A percentile compares a stretch with the other conserved stretches of the same genome.
phyloP scores from a whole-genome alignment of 1,140 invertebrate species.

The Bactericera cockerelli region DNA sequence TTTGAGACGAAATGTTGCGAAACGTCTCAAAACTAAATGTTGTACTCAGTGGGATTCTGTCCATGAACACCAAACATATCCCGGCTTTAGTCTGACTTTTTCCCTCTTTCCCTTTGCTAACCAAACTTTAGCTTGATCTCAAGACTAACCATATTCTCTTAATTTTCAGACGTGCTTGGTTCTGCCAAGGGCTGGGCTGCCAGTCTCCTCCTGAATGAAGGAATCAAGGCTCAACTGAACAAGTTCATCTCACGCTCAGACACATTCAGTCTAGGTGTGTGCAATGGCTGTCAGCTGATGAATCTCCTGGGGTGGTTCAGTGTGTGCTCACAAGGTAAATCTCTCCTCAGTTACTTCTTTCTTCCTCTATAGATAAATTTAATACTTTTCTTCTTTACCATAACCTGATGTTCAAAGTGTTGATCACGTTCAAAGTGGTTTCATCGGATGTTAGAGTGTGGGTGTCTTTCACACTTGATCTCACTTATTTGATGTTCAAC shows the following conservation, averaged over 20 bases:
- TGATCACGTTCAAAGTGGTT: no score
- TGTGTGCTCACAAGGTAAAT: constrained; percentile 17
- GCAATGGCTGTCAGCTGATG: constrained; percentile 96
- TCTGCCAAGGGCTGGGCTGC: constrained; percentile 97
- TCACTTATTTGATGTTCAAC: no score
- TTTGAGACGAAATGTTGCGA: no score
- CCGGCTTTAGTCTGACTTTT: constrained; percentile 3
- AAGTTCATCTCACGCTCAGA: constrained; percentile 52
- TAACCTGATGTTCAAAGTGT: no score
- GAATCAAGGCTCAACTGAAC: constrained; percentile 50
- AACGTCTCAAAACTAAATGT: no score
- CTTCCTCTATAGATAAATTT: no score
- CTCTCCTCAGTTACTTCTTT: no score
- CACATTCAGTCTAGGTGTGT: constrained; percentile 91
- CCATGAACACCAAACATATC: no score
- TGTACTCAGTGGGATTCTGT: no score
- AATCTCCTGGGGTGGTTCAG: constrained; percentile 67
- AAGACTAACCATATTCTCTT: neutral
- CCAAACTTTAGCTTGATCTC: neutral
- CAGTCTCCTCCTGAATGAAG: constrained; percentile 56
- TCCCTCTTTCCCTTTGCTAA: neutral
- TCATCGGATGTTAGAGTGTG: no score
- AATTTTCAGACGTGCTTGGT: constrained; percentile 69
- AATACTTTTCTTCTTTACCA: no score
- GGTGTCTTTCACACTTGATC: no score